Base-by-base conservation (phyloP, 2,888 invertebrate species). In the Tyria jacobaeae region DNA sequence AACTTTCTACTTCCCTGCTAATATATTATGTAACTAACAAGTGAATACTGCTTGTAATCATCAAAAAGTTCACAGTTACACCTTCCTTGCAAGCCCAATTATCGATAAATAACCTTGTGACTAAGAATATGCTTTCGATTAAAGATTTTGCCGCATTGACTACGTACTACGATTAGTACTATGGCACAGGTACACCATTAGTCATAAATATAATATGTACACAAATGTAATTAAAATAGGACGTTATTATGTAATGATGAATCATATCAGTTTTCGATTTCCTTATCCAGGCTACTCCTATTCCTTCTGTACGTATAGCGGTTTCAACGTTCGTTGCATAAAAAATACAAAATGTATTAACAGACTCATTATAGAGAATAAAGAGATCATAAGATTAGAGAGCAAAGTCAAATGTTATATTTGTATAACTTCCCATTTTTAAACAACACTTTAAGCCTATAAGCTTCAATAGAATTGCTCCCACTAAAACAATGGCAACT, bases 401-500 rank as follows among this genome's bases (percentile, higher is more conserved):
- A 17, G 17, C 17, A 41, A 17, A 41, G n/a, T 1, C 1, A 6
- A 34, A 34, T 41, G 7, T 31, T 31, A 31, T 31, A 31, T 6
- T 31, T 31, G 27, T 6, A 31, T 31, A 31, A 2, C 27, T 31
- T 31, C 3, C 41, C 10, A 0, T 17, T 41, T 41, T 41, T 10
- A 9, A 2, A 21, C 12, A 53, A n/a, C 60, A 61, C 60, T 53
- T 53, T 61, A 48, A 54, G 64, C 56, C 59, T 68, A 71, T 66
- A 68, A 57, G 51, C 49, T 24, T 58, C 58, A 72, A 76, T 66
- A 56, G 60, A 65, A 73, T 71, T 64, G 59, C 60, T 63, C 62
- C 61, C 70, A 68, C 65, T 74, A 75, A 81, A 79, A 85, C 86
- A 87, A 88, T 85, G 78, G 81, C 79, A 77, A 80, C 88, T 75